phyloP scores from a whole-genome alignment of 2,113 vertebrate species.

The Lamprologus tigripictilis region DNA sequence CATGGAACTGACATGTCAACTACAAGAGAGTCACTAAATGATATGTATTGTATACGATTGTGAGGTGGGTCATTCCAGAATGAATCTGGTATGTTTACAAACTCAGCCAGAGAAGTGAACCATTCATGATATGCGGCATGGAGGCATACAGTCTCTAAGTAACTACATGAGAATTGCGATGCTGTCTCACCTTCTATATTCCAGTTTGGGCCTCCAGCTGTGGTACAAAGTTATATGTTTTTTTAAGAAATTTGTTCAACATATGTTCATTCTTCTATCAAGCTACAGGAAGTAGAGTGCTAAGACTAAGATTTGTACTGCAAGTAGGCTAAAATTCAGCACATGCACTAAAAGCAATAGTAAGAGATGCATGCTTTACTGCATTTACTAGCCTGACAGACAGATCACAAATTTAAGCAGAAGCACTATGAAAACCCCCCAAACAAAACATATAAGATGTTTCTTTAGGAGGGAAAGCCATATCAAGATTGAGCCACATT shows the following conservation, averaged over 20 bases:
- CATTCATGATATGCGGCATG: conserved; percentile 66
- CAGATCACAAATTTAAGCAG: conserved; percentile 7
- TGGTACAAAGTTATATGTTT: conserved; percentile 70
- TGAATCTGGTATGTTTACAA: conserved; percentile 54
- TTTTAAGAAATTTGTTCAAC: conserved; percentile 52
- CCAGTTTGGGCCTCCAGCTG: conserved; percentile 79
- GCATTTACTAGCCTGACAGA: conserved; percentile 2
- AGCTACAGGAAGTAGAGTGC: conserved; percentile 18
- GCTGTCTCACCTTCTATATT: conserved; percentile 79
- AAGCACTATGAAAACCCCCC: neutral
- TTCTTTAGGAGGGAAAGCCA: neutral
- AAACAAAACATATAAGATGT: neutral
- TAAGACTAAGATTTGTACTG: conserved; percentile 18
- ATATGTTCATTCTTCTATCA: conserved; percentile 26
- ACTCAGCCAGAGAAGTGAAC: conserved; percentile 55
- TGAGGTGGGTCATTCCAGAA: conserved; percentile 60
- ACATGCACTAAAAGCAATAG: conserved; percentile 58
- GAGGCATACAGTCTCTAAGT: conserved; percentile 59
- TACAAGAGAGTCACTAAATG: conserved; percentile 45
- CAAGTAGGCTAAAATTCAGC: conserved; percentile 24
- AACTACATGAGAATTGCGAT: conserved; percentile 59
- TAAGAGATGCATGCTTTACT: conserved; percentile 51
- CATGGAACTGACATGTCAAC: conserved; percentile 53
- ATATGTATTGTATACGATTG: conserved; percentile 32
- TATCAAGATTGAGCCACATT: neutral